These are phyloP conservation scores for Macrophya annulata DNA, from an alignment of 2,888 invertebrate genomes.

Conservation along the genomic window DNA sequence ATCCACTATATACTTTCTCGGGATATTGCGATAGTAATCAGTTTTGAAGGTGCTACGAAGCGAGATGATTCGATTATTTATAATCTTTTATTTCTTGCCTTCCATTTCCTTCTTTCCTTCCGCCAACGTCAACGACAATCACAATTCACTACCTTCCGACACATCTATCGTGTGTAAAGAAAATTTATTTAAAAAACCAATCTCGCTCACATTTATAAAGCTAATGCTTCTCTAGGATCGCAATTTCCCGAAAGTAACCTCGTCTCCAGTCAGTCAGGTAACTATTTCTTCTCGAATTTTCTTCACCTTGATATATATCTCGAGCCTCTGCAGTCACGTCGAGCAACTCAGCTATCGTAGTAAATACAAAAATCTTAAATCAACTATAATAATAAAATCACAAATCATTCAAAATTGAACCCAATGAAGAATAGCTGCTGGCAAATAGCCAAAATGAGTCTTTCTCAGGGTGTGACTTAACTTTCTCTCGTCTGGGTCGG, in stretches of 20 bases:
- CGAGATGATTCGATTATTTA: slow-evolving; percentile 38
- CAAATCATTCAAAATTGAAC: background rate
- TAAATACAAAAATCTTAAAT: background rate
- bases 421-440: slow-evolving; percentile 21
- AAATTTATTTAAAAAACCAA: slow-evolving; percentile 70
- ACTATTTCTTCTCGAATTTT: background rate
- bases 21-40: slow-evolving; percentile 38
- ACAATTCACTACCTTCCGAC: background rate
- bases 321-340: background rate
- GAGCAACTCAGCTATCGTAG: background rate
- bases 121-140: slow-evolving; percentile 31
- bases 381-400: background rate
- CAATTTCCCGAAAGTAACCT: slow-evolving; percentile 60
- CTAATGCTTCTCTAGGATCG: slow-evolving; percentile 66
- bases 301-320: background rate
- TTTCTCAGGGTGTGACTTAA: background rate
- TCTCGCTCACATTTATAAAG: slow-evolving; percentile 64
- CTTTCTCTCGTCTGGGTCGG: slow-evolving; percentile 22
- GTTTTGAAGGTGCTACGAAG: slow-evolving; percentile 28
- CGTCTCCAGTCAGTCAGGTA: background rate
- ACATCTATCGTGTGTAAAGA: slow-evolving; percentile 29
- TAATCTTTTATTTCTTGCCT: slow-evolving; percentile 48
- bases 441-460: slow-evolving; percentile 2
- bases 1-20: slow-evolving; percentile 7
- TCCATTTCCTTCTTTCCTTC: background rate